Conservation (phyloP, 1,140 invertebrate genomes). For the Hyphantria cunea region DNA sequence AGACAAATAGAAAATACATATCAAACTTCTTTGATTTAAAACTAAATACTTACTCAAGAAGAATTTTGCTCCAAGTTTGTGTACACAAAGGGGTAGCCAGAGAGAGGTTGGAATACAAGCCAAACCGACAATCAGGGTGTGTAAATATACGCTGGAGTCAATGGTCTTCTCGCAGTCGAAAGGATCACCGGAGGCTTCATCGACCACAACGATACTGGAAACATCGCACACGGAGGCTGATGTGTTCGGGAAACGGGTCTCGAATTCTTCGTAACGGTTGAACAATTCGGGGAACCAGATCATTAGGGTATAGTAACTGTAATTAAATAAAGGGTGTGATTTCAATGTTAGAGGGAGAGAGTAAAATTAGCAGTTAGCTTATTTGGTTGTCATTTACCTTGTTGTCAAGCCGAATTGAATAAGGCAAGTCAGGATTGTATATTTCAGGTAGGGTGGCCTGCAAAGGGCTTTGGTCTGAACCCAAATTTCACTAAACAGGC, state of each 20-base stretch:
- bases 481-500: constrained; percentile 85
- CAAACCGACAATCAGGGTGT: constrained; percentile 88
- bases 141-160: constrained; percentile 85
- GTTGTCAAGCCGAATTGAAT: constrained; percentile 89
- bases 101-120: constrained; percentile 89
- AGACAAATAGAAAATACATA: no score
- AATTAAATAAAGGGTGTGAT: neutral
- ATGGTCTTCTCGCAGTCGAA: constrained; percentile 83
- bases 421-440: constrained; percentile 87
- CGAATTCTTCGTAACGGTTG: constrained; percentile 88
- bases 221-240: constrained; percentile 88
- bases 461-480: constrained; percentile 86
- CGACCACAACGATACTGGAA: constrained; percentile 79
- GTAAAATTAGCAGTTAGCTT: no score
- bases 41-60: constrained; percentile 84
- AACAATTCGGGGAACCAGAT: constrained; percentile 93
- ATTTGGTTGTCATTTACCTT: constrained; percentile 70
- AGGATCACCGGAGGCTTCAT: constrained; percentile 68
- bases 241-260: constrained; percentile 83
- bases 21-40: neutral
- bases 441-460: constrained; percentile 86
- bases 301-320: constrained; percentile 91
- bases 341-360: no score
- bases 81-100: constrained; percentile 87
- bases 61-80: constrained; percentile 88